Conservation (phyloP, 2,888 invertebrate species). For the Trachelus tabidus region DNA sequence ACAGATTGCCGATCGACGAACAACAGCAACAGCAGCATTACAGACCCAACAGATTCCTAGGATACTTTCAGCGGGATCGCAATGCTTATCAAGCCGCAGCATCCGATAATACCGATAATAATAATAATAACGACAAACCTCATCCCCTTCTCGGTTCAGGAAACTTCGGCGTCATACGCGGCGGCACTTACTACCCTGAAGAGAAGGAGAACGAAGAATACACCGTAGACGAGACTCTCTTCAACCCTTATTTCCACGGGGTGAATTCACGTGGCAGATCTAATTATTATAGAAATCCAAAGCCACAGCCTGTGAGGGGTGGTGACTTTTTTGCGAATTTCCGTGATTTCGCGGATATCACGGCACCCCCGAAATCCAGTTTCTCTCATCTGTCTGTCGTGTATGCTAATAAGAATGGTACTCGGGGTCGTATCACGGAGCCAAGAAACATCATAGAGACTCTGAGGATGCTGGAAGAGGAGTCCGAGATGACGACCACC, state of each 20-base stretch:
- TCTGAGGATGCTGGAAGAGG: slow-evolving; percentile 77
- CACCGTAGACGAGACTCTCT: slow-evolving; percentile 70
- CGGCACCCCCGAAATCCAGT: slow-evolving; percentile 82
- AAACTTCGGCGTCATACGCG: slow-evolving; percentile 87
- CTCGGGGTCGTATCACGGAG: slow-evolving; percentile 68
- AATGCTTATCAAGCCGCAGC: slow-evolving; percentile 49
- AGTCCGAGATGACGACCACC: slow-evolving; percentile 57
- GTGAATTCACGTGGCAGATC: slow-evolving; percentile 81
- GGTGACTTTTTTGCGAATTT: slow-evolving; percentile 90
- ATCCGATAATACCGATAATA: slow-evolving; percentile 27
- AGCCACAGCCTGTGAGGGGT: slow-evolving; percentile 76
- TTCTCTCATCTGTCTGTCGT: slow-evolving; percentile 87
- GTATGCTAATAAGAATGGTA: slow-evolving; percentile 84
- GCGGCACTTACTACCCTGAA: slow-evolving; percentile 83
- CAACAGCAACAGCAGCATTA: slow-evolving; percentile 52
- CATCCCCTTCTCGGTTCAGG: slow-evolving; percentile 78
- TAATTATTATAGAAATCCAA: slow-evolving; percentile 75
- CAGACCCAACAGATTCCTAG: slow-evolving; percentile 60
- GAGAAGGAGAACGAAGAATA: slow-evolving; percentile 78
- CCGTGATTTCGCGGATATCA: slow-evolving; percentile 90
- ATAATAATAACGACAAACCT: slow-evolving; percentile 64
- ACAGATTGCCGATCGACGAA: slow-evolving; percentile 74
- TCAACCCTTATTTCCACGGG: slow-evolving; percentile 72
- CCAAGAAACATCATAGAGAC: slow-evolving; percentile 90
- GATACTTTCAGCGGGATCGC: slow-evolving; percentile 60